These are phyloP conservation scores for Nettapus auritus DNA, from an alignment of 2,113 vertebrate genomes.

Conservation along the genomic window DNA sequence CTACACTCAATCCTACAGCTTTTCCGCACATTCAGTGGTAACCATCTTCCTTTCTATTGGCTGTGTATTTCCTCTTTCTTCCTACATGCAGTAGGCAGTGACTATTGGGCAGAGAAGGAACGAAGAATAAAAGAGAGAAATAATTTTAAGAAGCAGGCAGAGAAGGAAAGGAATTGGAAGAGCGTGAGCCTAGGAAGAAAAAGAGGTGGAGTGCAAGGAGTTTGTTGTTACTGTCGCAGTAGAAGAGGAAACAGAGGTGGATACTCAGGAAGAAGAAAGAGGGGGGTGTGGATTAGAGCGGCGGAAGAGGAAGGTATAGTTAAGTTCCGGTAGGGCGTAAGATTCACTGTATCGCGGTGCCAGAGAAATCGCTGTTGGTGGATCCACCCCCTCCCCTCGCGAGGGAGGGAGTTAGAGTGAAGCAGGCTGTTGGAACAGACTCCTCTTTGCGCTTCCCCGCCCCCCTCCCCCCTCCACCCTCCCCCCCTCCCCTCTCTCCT, in stretches of 20 bases:
- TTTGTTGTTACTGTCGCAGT: background rate
- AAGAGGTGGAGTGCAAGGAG: background rate
- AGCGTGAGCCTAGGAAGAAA: background rate
- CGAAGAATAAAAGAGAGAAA: background rate
- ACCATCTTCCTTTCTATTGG: background rate
- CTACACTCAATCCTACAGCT: background rate
- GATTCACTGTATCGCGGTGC: constrained; percentile 29
- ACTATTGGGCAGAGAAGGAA: background rate
- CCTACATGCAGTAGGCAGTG: background rate
- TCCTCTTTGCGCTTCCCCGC: background rate
- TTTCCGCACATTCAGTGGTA: background rate
- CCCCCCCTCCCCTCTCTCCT: too few species aligned
- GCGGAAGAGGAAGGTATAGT: constrained; percentile 80
- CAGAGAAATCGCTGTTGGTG: constrained; percentile 64
- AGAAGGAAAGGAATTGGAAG: background rate
- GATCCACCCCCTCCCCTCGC: constrained; percentile 23
- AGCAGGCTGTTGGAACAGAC: background rate
- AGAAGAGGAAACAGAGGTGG: background rate
- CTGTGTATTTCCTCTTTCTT: constrained; percentile 8
- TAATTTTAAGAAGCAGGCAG: background rate
- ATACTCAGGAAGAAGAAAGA: background rate
- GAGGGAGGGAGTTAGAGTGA: background rate
- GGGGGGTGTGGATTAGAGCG: background rate
- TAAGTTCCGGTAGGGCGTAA: constrained; percentile 75
- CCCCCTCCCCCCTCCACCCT: too few species aligned